phyloP scores from a whole-genome alignment of 2,888 invertebrate genomes.

The Microplitis manilae region DNA sequence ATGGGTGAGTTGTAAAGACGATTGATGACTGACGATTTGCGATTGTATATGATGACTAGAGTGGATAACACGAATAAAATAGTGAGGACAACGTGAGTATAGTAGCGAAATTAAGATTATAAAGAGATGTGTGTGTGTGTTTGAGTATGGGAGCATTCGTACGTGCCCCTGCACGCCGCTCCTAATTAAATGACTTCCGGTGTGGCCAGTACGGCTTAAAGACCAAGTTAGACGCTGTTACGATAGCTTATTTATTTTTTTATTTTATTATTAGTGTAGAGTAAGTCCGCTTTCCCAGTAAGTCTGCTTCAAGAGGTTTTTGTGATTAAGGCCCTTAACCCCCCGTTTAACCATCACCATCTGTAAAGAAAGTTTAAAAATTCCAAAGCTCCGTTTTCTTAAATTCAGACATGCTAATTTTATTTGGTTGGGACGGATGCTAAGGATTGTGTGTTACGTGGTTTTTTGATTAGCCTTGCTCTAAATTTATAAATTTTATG shows the following conservation, averaged over 20 bases:
- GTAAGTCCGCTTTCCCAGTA: slow-evolving; percentile 9
- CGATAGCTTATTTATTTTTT: slow-evolving; percentile 9
- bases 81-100: background rate
- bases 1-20: background rate
- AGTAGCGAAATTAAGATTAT: slow-evolving; percentile 22
- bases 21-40: background rate
- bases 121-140: slow-evolving; percentile 21
- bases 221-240: slow-evolving; percentile 31
- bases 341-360: slow-evolving; percentile 65
- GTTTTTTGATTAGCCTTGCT: no score
- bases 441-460: background rate
- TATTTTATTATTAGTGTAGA: background rate
- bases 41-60: background rate
- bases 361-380: slow-evolving; percentile 66
- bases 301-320: background rate
- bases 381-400: slow-evolving; percentile 58
- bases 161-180: slow-evolving; percentile 43
- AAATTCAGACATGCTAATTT: slow-evolving; percentile 30
- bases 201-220: slow-evolving; percentile 27
- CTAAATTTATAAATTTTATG: no score
- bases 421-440: background rate
- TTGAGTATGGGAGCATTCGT: slow-evolving; percentile 20
- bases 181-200: slow-evolving; percentile 52
- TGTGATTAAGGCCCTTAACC: slow-evolving; percentile 9
- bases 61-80: background rate